Evolutionary conservation across 2,113 vertebrate species (phyloP).

Genomic region (Chaetops frenatus): DNA sequence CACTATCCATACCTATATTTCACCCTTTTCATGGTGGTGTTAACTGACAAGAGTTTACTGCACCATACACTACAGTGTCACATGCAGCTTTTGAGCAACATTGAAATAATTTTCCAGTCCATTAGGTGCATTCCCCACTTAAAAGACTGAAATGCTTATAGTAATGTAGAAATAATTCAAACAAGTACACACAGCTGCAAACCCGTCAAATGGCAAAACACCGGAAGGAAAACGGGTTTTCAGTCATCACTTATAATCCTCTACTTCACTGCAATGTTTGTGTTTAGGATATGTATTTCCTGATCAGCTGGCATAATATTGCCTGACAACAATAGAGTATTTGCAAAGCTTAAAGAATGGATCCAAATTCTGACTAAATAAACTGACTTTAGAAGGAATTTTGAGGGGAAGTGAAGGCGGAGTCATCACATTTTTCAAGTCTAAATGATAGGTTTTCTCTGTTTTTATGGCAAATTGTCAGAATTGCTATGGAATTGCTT

Average conservation of each 20-base stretch:
- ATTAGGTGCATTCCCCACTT: slow-evolving; percentile 19
- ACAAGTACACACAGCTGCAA: slow-evolving; percentile 5
- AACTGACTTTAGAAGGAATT: not conserved
- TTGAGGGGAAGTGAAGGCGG: not conserved
- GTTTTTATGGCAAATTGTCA: not conserved
- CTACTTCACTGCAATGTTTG: not conserved
- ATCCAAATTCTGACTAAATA: not conserved
- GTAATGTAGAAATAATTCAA: slow-evolving; percentile 19
- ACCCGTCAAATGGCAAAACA: not conserved
- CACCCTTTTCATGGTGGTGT: not conserved
- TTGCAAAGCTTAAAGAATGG: not conserved
- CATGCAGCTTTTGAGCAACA: not conserved
- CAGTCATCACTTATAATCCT: not conserved
- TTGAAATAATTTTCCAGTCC: slow-evolving; percentile 38
- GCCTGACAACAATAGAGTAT: not conserved
- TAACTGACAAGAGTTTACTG: not conserved
- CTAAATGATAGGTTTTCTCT: not conserved
- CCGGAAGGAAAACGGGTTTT: not conserved
- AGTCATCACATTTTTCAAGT: not conserved
- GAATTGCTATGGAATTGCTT: not conserved
- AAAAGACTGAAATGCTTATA: not conserved
- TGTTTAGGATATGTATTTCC: not conserved
- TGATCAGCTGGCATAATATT: not conserved
- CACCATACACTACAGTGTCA: not conserved
- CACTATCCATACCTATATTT: not conserved